Evolutionary conservation across 2,888 invertebrate species (phyloP).

Genomic region (Tetropium fuscum): DNA sequence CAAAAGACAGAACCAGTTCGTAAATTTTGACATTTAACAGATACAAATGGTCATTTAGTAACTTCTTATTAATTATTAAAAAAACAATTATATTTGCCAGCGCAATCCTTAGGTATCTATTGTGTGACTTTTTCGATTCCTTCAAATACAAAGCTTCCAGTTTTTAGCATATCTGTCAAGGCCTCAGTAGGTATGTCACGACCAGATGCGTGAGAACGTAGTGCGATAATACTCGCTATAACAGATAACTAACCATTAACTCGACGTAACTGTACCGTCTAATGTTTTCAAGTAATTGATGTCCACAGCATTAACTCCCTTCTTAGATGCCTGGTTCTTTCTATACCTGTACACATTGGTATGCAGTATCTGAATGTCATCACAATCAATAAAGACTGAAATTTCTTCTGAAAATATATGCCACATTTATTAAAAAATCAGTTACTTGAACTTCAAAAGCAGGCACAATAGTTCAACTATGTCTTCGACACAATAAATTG

Average conservation of each 20-base stretch:
- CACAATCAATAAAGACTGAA: background rate
- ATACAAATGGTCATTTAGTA: too few relatives aligned
- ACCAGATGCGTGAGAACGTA: constrained; percentile 25
- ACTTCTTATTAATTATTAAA: too few relatives aligned
- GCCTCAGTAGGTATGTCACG: constrained; percentile 18
- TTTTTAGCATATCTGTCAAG: constrained; percentile 15
- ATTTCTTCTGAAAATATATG: too few relatives aligned
- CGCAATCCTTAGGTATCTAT: too few relatives aligned
- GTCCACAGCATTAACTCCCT: constrained; percentile 30
- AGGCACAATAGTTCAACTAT: too few relatives aligned
- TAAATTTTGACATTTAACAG: too few relatives aligned
- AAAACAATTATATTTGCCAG: too few relatives aligned
- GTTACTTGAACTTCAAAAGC: too few relatives aligned
- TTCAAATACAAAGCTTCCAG: background rate
- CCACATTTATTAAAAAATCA: too few relatives aligned
- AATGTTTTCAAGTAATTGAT: constrained; percentile 35
- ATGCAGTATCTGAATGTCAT: constrained; percentile 2
- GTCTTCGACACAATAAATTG: too few relatives aligned
- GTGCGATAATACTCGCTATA: constrained; percentile 29
- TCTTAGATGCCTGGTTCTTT: constrained; percentile 12
- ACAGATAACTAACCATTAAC: constrained; percentile 31
- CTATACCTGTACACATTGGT: constrained; percentile 23
- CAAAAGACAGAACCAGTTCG: too few relatives aligned
- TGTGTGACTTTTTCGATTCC: too few relatives aligned
- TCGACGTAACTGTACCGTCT: constrained; percentile 32